These are phyloP conservation scores for Saguinus imperator DNA, from an alignment of 2,113 vertebrate species.

Conservation along the genomic window DNA sequence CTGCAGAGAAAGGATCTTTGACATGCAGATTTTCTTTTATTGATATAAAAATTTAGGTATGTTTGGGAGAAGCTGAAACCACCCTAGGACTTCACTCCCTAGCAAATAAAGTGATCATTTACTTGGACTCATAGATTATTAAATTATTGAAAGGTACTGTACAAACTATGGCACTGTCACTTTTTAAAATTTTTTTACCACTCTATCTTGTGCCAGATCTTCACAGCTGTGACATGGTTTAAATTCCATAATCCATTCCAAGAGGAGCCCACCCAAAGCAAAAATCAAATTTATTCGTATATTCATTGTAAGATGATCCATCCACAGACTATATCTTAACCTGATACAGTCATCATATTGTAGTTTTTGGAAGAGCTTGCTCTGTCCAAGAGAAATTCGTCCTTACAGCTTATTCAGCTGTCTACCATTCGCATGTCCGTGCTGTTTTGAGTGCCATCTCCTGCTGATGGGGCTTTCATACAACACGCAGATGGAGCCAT, in stretches of 20 bases:
- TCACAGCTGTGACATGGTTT: conserved; percentile 91
- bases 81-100: conserved; percentile 84
- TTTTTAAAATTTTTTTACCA: conserved; percentile 82
- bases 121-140: conserved; percentile 88
- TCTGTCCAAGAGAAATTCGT: conserved; percentile 97
- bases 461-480: conserved; percentile 93
- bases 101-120: conserved; percentile 84
- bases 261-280: conserved; percentile 92
- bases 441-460: conserved; percentile 84
- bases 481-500: conserved; percentile 98
- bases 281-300: conserved; percentile 95
- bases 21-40: conserved; percentile 83
- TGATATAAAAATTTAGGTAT: conserved; percentile 80
- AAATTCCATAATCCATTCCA: conserved; percentile 92
- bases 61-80: conserved; percentile 85
- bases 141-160: conserved; percentile 88
- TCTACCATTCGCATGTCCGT: conserved; percentile 92
- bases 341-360: conserved; percentile 99
- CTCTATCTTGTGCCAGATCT: conserved; percentile 89
- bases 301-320: conserved; percentile 96
- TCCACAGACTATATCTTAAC: conserved; percentile 91
- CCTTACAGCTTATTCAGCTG: conserved; percentile 99
- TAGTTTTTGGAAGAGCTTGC: conserved; percentile 98
- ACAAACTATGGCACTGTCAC: conserved; percentile 90
- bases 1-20: conserved; percentile 83